Evolutionary conservation across 2,888 invertebrate genomes (phyloP), one percentile per base, ranked within the genome.

Genomic region (Caenorhabditis sp.): DNA sequence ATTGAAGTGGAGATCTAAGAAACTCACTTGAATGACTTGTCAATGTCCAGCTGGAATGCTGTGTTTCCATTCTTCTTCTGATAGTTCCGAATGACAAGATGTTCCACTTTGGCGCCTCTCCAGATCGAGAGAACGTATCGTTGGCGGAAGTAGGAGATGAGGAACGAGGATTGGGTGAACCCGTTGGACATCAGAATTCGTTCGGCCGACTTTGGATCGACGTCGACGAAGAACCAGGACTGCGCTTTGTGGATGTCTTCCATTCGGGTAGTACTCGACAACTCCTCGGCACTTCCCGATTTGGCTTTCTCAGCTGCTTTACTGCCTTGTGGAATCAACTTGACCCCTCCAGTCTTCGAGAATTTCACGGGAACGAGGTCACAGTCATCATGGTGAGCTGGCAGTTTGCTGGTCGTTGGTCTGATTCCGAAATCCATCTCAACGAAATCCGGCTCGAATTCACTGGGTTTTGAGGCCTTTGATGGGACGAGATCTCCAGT

Each of bases 341-440:
- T 62, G 22, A 62, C 65, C 13, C 58, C 28, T 24, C 69, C 71
- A 11, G 51, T 37, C 9, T 58, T 22, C 15, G 32, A 51, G 68
- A 87, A 85, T 22, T 77, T 55, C 77, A 87, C 62, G 13, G 87
- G 85, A 5, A 87, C 83, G 2, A 81, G 83, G 40, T 87, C 87
- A 28, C 71, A 74, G 40, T 86, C 85, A 44, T 87, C 85, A 24
- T 83, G 84, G 51, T 83, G 79, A 8, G 81, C 56, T 20, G 84
- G 84, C 8, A 86, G 78, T 4, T 70, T 65, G 26, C 65, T 62
- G 0, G 82, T 83, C 15, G 82, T 83, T 13, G 85, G 80, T 1
- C 68, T 64, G 22, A 28, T 51, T 18, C 60, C 70, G 26, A 85
- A 83, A 9, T 81, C 69, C 79, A 85, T 81, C 22, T 80, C 83